Conservation (phyloP, 2,888 invertebrate genomes). For the Epinotia nisella region DNA sequence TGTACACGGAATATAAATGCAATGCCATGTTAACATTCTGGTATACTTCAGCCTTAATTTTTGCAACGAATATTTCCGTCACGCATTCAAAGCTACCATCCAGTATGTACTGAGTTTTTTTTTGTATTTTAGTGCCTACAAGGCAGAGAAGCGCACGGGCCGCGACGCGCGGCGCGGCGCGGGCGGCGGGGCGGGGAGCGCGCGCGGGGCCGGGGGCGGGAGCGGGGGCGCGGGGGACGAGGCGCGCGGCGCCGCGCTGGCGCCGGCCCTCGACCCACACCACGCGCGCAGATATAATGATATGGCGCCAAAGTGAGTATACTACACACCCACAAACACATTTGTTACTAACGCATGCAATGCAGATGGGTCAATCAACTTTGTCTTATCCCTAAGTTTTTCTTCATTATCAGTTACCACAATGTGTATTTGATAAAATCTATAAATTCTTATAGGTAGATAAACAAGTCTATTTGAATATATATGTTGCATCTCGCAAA, state of each 20-base stretch:
- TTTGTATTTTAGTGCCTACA: constrained; percentile 71
- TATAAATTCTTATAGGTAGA: no score
- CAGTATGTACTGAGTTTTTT: constrained; percentile 10
- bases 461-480: no score
- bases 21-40: no score
- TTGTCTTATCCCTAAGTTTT: no score
- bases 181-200: constrained; percentile 62
- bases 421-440: no score
- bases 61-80: constrained; percentile 13
- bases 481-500: no score
- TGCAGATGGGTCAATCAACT: no score
- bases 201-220: constrained; percentile 58
- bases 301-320: constrained; percentile 94
- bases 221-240: constrained; percentile 61
- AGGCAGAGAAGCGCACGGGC: constrained; percentile 73
- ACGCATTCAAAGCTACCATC: not conserved
- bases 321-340: constrained; percentile 11
- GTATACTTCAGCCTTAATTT: not conserved
- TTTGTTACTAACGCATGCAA: not conserved
- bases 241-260: constrained; percentile 68
- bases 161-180: constrained; percentile 67
- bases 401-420: no score
- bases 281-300: constrained; percentile 91
- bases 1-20: no score
- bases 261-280: constrained; percentile 83